Evolutionary conservation across 2,797 vertebrate genomes (phyloP).

Genomic region (Cichlasoma orientale): DNA sequence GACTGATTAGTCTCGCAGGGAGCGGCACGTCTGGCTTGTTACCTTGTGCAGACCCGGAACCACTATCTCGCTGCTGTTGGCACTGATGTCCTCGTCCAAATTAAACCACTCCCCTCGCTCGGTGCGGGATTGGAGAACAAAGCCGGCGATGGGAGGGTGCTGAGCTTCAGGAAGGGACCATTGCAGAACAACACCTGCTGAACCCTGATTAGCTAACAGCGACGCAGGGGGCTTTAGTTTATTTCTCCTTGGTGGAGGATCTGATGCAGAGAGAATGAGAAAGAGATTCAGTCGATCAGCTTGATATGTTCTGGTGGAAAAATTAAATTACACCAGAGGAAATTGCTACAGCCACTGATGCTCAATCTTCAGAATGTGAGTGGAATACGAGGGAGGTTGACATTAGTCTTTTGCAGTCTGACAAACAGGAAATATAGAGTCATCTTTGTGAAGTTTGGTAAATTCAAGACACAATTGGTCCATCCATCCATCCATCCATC

Average conservation of each 20-base stretch:
- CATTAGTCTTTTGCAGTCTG: neutral
- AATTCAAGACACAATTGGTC: neutral
- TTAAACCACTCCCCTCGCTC: slow-evolving; percentile 85
- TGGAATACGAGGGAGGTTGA: neutral
- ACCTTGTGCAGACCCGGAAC: slow-evolving; percentile 93
- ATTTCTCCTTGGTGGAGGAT: slow-evolving; percentile 43
- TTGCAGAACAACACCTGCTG: slow-evolving; percentile 84
- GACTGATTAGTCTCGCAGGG: slow-evolving; percentile 57
- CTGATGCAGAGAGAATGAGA: slow-evolving; percentile 52
- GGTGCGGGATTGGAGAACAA: slow-evolving; percentile 86
- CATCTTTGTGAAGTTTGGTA: neutral
- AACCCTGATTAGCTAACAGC: slow-evolving; percentile 83
- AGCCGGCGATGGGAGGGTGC: slow-evolving; percentile 79
- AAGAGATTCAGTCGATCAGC: slow-evolving; percentile 34
- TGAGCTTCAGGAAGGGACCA: slow-evolving; percentile 83
- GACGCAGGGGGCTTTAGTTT: slow-evolving; percentile 81
- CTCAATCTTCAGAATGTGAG: slow-evolving; percentile 30
- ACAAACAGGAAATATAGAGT: neutral
- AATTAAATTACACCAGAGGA: slow-evolving; percentile 44
- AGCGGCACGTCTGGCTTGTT: slow-evolving; percentile 32
- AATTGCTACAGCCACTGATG: slow-evolving; percentile 26
- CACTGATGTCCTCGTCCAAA: slow-evolving; percentile 84
- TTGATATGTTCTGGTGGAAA: neutral
- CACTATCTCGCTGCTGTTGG: slow-evolving; percentile 82
- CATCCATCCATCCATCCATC: neutral